These are phyloP conservation scores for Semicossyphus pulcher DNA, from an alignment of 2,113 vertebrate species.

Conservation along the genomic window DNA sequence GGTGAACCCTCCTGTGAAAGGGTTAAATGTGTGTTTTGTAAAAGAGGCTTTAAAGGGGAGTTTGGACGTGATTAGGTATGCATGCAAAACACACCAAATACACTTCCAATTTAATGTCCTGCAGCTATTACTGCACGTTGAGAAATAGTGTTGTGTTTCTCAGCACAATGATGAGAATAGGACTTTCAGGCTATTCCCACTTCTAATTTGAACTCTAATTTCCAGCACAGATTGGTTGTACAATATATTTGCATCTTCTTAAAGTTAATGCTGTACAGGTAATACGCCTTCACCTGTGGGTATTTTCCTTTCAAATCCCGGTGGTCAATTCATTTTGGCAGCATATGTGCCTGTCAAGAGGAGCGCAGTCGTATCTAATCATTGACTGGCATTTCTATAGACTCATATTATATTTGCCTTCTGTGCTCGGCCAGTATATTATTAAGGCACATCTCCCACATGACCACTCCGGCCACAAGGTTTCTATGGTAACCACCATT, in stretches of 20 bases:
- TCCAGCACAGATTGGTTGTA: constrained; percentile 5
- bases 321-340: constrained; percentile 15
- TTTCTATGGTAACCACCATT: constrained; percentile 77
- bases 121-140: constrained; percentile 11
- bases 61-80: too few species aligned
- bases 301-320: constrained; percentile 20
- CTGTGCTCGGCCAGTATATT: constrained; percentile 69
- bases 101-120: constrained; percentile 27
- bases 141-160: constrained; percentile 5
- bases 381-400: constrained; percentile 69
- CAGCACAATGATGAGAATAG: not conserved
- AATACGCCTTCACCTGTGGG: constrained; percentile 14
- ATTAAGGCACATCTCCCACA: constrained; percentile 65
- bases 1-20: too few species aligned
- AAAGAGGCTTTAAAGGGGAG: too few species aligned
- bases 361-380: constrained; percentile 47
- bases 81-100: too few species aligned
- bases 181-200: constrained; percentile 7
- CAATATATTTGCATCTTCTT: constrained; percentile 28
- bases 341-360: constrained; percentile 27
- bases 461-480: constrained; percentile 61
- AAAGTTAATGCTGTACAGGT: constrained; percentile 16
- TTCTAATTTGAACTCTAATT: constrained; percentile 22
- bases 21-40: too few species aligned
- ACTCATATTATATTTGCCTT: constrained; percentile 74